Evolutionary conservation across 2,113 vertebrate species (phyloP).

Genomic region (Empidonax traillii): DNA sequence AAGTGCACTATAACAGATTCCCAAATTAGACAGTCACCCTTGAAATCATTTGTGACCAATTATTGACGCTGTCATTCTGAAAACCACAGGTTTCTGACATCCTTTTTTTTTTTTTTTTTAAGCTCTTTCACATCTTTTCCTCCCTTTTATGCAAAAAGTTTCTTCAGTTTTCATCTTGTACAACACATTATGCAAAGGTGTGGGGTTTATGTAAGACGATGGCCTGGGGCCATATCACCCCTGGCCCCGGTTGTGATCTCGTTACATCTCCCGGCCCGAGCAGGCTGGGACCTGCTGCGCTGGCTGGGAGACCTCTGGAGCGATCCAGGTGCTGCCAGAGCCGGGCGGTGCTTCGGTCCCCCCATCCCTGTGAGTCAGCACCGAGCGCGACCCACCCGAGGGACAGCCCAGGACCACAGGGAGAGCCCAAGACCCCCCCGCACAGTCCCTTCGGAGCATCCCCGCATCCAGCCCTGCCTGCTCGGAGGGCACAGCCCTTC

Average conservation of each 20-base stretch:
- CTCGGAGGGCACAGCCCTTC: fast-evolving
- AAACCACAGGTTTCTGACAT: neutral
- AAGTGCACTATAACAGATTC: fast-evolving
- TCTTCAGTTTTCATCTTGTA: slow-evolving; percentile 7
- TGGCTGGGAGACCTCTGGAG: neutral
- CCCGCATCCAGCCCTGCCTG: fast-evolving
- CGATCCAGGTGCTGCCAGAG: neutral
- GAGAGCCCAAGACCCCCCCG: neutral
- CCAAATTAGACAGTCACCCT: neutral
- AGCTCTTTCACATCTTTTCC: neutral
- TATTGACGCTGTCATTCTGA: neutral
- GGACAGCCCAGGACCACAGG: neutral
- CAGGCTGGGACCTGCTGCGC: neutral
- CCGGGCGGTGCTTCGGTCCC: neutral
- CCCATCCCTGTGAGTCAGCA: neutral
- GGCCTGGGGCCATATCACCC: slow-evolving; percentile 9
- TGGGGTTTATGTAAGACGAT: slow-evolving; percentile 1
- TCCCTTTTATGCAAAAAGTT: neutral
- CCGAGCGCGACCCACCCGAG: neutral
- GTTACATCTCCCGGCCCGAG: neutral
- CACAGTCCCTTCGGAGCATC: fast-evolving
- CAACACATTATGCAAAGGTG: neutral
- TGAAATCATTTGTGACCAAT: neutral
- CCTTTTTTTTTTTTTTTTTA: neutral
- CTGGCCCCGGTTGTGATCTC: neutral